phyloP scores from a whole-genome alignment of 2,888 invertebrate species.

The Parelbella ahira region DNA sequence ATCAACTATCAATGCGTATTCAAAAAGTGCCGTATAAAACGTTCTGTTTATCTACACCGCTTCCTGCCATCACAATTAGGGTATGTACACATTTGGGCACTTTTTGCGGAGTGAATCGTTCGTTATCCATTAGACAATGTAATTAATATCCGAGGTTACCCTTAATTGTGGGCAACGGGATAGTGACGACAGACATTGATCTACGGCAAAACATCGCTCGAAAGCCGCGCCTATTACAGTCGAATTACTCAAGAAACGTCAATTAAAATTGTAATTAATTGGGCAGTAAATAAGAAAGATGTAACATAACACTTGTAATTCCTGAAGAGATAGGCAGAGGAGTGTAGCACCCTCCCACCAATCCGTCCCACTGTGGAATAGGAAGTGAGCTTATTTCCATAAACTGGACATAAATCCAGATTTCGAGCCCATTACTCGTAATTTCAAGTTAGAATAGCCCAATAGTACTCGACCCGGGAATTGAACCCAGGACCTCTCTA shows the following conservation, averaged over 20 bases:
- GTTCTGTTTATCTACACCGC: constrained; percentile 15
- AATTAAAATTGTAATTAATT: too few species aligned
- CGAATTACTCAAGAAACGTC: constrained; percentile 40
- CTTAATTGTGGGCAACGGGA: constrained; percentile 66
- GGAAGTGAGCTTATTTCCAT: too few species aligned
- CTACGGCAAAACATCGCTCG: constrained; percentile 45
- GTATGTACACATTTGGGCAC: constrained; percentile 53
- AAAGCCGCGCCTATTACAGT: constrained; percentile 58
- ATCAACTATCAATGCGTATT: too few species aligned
- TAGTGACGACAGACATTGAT: constrained; percentile 53
- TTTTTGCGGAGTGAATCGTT: constrained; percentile 56
- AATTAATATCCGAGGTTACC: constrained; percentile 73
- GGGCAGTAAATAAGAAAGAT: constrained; percentile 29
- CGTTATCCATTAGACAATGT: constrained; percentile 73
- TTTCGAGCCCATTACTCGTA: too few species aligned
- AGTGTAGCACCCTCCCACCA: too few species aligned
- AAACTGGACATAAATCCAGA: too few species aligned
- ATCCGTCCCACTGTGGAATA: too few species aligned
- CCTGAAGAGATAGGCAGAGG: too few species aligned
- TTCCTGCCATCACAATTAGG: constrained; percentile 35
- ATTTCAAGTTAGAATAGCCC: too few species aligned
- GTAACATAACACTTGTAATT: too few species aligned
- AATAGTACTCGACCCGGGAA: too few species aligned
- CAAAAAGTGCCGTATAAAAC: constrained; percentile 10
- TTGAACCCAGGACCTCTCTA: too few species aligned